phyloP scores from a whole-genome alignment of 2,113 vertebrate genomes.

The Lontra canadensis region DNA sequence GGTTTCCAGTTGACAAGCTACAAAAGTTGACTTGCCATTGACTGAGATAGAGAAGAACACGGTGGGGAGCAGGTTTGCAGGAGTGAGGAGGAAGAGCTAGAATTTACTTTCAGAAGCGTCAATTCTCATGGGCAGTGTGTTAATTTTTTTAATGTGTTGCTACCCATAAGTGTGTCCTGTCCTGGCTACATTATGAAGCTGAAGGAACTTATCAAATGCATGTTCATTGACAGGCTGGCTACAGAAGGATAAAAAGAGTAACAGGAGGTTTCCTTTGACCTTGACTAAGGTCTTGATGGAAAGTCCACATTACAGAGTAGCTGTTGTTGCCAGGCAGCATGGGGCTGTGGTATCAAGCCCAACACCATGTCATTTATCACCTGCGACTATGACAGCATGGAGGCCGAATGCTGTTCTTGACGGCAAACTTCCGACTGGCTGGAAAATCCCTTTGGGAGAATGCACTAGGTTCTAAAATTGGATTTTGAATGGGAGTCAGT shows the following conservation, averaged over 20 bases:
- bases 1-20: not conserved
- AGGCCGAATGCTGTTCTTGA: not conserved
- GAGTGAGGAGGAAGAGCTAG: not conserved
- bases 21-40: not conserved
- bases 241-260: not conserved
- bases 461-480: not conserved
- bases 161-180: not conserved
- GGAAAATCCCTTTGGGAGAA: not conserved
- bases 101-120: constrained; percentile 30
- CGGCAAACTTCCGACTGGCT: not conserved
- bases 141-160: constrained; percentile 14
- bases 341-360: not conserved
- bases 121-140: not conserved
- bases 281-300: not conserved
- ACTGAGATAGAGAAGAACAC: not conserved
- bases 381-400: not conserved
- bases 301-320: not conserved
- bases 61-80: not conserved
- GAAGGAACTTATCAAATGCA: not conserved
- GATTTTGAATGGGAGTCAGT: not conserved
- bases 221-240: not conserved
- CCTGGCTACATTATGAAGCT: not conserved
- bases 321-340: not conserved
- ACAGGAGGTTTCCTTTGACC: not conserved
- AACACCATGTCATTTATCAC: not conserved